Base-by-base conservation (phyloP, 2,113 vertebrate species). In the Tachuris rubrigastra region DNA sequence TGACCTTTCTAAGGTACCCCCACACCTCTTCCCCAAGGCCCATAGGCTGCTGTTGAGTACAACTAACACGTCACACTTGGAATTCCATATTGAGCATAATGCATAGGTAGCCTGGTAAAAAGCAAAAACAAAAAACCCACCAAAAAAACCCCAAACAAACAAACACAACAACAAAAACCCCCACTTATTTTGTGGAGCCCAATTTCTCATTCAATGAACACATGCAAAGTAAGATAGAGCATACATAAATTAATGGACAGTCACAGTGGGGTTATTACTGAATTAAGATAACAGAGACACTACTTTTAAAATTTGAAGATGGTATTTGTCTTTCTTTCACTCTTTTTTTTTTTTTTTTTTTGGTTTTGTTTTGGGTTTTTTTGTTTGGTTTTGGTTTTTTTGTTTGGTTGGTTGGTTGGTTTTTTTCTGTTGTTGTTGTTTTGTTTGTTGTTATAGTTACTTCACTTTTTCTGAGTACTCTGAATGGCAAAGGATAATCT, bases 1-100 rank as follows among this genome's bases (percentile, higher is more conserved):
- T 71, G 90, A 91, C 96, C 50, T 94, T 91, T 79, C 56, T 94
- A 81, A 86, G 62, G 67, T 80, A 76, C 52, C 63, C 60, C 60
- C 24, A 27, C 80, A 30, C 19, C 49, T 92, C 96, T 52, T 46
- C 35, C 56, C 81, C 0, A 4, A 77, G 88, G 76, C 9, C 31
- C n/a, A 25, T 49, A 30, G 65, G 47, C 58, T 95, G 80, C 47
- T 14, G 13, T 41, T 87, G 58, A 91, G 50, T 73, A 44, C 44
- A 85, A 31, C 65, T 19, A 63, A 72, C 37, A 53, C 27, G 33
- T 42, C 53, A 23, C 71, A 80, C 60, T 42, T 91, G 49, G 89
- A 90, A 91, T 94, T 87, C 53, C 14, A 56, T 71, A 63, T 27
- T 68, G 31, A 63, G 11, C n/a, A 73, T 78, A 62, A 67, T 79